These are phyloP conservation scores for Arion vulgaris DNA, from an alignment of 1,140 invertebrate genomes.

Conservation along the genomic window DNA sequence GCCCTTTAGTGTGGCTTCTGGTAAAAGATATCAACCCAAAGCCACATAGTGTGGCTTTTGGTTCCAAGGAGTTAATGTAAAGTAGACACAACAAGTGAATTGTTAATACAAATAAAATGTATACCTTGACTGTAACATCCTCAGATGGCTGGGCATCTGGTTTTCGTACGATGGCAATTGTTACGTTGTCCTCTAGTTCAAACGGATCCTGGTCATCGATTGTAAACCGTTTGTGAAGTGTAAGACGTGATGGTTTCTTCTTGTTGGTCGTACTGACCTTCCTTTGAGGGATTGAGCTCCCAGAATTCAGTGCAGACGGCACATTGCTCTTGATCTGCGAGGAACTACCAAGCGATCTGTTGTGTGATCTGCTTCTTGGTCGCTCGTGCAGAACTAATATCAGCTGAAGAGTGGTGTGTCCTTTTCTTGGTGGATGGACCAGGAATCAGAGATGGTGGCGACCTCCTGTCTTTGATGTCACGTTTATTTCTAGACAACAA, in stretches of 20 bases:
- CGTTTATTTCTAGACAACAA: not conserved
- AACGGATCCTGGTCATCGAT: constrained; percentile 29
- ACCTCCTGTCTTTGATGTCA: not conserved
- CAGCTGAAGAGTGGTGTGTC: not conserved
- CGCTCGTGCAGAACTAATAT: too few species aligned
- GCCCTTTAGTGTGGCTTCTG: too few species aligned
- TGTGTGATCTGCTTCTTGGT: not conserved
- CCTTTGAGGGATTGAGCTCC: constrained; percentile 3
- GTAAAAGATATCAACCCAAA: too few species aligned
- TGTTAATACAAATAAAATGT: too few species aligned
- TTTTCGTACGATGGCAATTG: constrained; percentile 40
- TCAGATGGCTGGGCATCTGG: constrained; percentile 44
- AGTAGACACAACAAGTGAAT: too few species aligned
- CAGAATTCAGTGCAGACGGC: not conserved
- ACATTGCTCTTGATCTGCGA: not conserved
- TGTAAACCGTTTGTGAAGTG: constrained; percentile 31
- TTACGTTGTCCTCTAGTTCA: constrained; percentile 35
- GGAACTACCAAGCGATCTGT: not conserved
- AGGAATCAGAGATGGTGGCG: not conserved
- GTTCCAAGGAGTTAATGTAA: too few species aligned
- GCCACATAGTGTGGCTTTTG: too few species aligned
- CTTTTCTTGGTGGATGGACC: not conserved
- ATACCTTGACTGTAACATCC: constrained; percentile 43
- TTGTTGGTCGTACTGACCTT: constrained; percentile 1
- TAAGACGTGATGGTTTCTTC: constrained; percentile 18